phyloP scores from a whole-genome alignment of 1,140 invertebrate genomes.

The Galendromus occidentalis region DNA sequence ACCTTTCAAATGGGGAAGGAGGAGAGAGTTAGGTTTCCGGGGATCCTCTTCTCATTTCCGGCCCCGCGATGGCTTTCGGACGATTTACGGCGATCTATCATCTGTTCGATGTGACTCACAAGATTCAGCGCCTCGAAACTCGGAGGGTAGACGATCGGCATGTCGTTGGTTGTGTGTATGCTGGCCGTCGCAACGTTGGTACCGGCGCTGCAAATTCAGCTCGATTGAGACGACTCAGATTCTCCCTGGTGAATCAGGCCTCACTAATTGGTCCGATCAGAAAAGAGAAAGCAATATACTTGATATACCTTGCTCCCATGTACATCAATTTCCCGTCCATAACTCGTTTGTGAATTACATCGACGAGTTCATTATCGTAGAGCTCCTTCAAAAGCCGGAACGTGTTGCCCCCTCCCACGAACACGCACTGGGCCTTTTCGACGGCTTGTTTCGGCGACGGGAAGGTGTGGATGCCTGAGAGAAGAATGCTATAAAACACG shows the following conservation, averaged over 20 bases:
- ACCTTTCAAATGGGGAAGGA: neutral
- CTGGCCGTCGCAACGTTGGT: conserved; percentile 56
- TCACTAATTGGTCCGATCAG: conserved; percentile 14
- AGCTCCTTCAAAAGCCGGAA: conserved; percentile 46
- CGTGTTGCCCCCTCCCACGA: conserved; percentile 54
- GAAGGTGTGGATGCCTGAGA: conserved; percentile 41
- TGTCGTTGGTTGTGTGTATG: conserved; percentile 63
- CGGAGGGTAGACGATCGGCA: conserved; percentile 57
- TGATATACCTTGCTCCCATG: conserved; percentile 8
- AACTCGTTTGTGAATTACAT: conserved; percentile 40
- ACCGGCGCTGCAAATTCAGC: conserved; percentile 46
- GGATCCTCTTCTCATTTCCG: too few relatives aligned
- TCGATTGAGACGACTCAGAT: neutral
- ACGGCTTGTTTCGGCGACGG: conserved; percentile 36
- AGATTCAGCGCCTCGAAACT: conserved; percentile 47
- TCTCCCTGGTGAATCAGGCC: conserved; percentile 16
- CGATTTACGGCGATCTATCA: too few relatives aligned
- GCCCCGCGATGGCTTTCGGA: too few relatives aligned
- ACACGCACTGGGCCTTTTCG: conserved; percentile 43
- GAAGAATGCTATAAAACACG: conserved; percentile 15
- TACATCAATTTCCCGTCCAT: conserved; percentile 26
- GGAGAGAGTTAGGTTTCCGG: too few relatives aligned
- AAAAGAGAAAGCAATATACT: neutral
- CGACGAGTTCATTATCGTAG: conserved; percentile 44
- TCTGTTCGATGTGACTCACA: conserved; percentile 32